Percentiles rank a stretch among this genome's conserved stretches.
Conservation (phyloP, 2,113 vertebrate species). For the Oreotragus oreotragus region DNA sequence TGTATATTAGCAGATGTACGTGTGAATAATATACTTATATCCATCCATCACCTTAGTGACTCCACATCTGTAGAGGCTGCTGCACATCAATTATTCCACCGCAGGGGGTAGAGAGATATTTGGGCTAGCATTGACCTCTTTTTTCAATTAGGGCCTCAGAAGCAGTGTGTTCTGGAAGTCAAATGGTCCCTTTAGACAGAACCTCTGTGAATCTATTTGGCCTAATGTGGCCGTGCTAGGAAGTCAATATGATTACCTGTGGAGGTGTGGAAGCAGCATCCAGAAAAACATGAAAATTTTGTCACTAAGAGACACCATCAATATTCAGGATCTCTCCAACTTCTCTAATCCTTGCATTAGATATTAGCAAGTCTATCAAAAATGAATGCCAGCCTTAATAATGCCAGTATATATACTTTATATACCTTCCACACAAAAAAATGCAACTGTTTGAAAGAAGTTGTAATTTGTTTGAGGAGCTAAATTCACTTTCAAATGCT, state of each 20-base stretch:
- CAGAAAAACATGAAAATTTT: conserved; percentile 3
- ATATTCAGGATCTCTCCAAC: background rate
- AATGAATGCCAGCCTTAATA: background rate
- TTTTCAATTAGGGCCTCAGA: conserved; percentile 53
- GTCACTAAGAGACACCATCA: background rate
- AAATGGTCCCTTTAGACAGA: conserved; percentile 54
- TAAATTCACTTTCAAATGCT: conserved; percentile 41
- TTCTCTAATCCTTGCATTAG: conserved; percentile 12
- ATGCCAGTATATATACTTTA: background rate
- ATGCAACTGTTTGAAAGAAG: conserved; percentile 17
- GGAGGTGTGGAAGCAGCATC: conserved; percentile 15
- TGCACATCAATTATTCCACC: conserved; percentile 49
- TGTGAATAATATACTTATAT: conserved; percentile 60
- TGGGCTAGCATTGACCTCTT: conserved; percentile 45
- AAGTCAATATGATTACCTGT: conserved; percentile 54
- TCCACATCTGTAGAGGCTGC: conserved; percentile 47
- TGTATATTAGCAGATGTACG: conserved; percentile 54
- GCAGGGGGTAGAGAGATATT: conserved; percentile 40
- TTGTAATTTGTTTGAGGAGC: conserved; percentile 22
- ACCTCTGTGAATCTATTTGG: conserved; percentile 27
- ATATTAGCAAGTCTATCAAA: conserved; percentile 21
- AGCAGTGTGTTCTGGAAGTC: conserved; percentile 48
- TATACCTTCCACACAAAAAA: background rate
- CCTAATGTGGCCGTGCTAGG: conserved; percentile 42
- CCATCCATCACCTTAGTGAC: conserved; percentile 54